Base-by-base conservation (phyloP, 2,113 vertebrate genomes). In the Eulemur rufifrons region DNA sequence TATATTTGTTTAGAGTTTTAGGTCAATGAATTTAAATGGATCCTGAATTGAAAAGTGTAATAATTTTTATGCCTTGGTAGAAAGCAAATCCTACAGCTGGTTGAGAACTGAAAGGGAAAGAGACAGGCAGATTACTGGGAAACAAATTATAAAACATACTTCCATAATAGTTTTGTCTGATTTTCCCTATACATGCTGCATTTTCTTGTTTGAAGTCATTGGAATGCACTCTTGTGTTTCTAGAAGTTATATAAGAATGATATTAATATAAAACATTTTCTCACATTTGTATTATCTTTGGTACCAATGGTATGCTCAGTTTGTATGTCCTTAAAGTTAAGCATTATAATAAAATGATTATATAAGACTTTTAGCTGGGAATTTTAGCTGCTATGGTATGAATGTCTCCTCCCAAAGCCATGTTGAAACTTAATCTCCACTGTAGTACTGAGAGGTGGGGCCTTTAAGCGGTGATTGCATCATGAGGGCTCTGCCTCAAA, bases 61-160 rank as follows among this genome's bases (percentile, higher is more conserved):
- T 89, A 63, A 95, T 95, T 97, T 96, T 96, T 54, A 90, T 97
- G 86, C 81, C 73, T 98, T 98, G 97, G 86, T 76, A 61, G 92
- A 97, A 95, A 78, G 92, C 3, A 94, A 59, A 56, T 27, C 50
- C 56, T 18, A 37, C 63, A 54, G 84, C 45, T 97, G 23, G 39
- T 94, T 29, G 92, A 97, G 76, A 97, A 97, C 63, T 59, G 84
- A 92, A 92, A 64, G 64, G 97, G 96, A 97, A 93, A 98, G 47
- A 89, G 66, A 92, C 81, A 87, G 39, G 1, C 69, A 7, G 73
- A 77, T 97, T 95, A 68, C 92, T 92, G 80, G 92, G 97, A 96
- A 96, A n/a, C 71, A 39, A 93, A 68, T 73, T 39, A 88, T 85
- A 92, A 74, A 95, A 59, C 54, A 94, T 84, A 96, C 98, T 98